Base-by-base conservation (phyloP, 2,113 vertebrate species). In the Brienomyrus brachyistius region DNA sequence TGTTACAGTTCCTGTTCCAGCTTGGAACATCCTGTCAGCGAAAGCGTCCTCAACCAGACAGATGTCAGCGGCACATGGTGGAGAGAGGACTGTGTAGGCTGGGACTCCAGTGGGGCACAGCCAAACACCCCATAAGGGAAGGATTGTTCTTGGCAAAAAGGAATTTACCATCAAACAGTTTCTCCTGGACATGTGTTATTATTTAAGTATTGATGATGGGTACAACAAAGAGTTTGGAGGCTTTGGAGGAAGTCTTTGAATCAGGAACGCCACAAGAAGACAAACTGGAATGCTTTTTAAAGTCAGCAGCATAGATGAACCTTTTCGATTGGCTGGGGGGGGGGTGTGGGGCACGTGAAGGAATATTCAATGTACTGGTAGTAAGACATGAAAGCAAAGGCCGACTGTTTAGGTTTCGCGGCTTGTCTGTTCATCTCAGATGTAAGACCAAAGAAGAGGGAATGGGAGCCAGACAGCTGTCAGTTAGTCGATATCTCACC, bases 1-100 rank as follows among this genome's bases (percentile, higher is more conserved):
- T 92, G 91, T 62, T 88, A 19, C 87, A 11, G 90, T 87, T 84
- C 50, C 87, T 88, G 86, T 52, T 91, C 92, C 90, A 92, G 87
- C 89, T 90, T 92, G 90, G 74, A 92, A 77, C 47, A 51, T 62
- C 74, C 6, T 74, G 8, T 88, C 90, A 88, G 70, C 91, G 90
- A 90, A 92, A 90, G 88, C 90, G 77, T 90, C 89, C 93, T 90
- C 87, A 56, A 35, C 43, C 50, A 21, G 92, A 88, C 90, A 89
- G 88, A 92, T 91, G 88, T 88, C 52, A 80, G 59, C 21, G 23
- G 80, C 82, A 86, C 45, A 43, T 82, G 86, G 70, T 66, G 21
- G 70, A 80, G 70, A 70, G 80, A 86, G 82, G 85, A 80, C 56
- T 48, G 77, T 54, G 51, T 51, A 23, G 19, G 85, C 62, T 31